These are phyloP conservation scores for Oriolus oriolus DNA, from an alignment of 2,113 vertebrate species.

Conservation along the genomic window DNA sequence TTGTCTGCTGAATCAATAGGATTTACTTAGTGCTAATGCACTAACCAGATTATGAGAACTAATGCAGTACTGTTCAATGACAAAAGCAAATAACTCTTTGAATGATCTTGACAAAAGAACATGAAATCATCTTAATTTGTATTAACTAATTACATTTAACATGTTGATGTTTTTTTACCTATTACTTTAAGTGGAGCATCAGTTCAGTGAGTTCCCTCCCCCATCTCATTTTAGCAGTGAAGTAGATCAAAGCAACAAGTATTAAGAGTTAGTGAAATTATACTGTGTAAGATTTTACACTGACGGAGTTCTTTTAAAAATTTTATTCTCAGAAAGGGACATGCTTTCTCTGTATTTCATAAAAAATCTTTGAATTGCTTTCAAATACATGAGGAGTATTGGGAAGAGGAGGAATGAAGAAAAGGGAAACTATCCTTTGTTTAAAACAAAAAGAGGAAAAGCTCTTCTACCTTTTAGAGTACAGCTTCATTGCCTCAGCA, in stretches of 20 bases:
- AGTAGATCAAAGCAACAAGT: conserved; percentile 24
- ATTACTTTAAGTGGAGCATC: conserved; percentile 57
- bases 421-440: neutral
- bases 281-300: neutral
- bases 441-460: neutral
- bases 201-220: conserved; percentile 9
- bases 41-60: conserved; percentile 76
- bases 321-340: neutral
- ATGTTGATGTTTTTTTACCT: conserved; percentile 42
- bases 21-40: conserved; percentile 77
- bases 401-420: neutral
- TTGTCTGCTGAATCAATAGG: conserved; percentile 75
- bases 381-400: neutral
- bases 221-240: neutral
- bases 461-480: neutral
- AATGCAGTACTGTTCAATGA: conserved; percentile 72
- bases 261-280: neutral
- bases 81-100: conserved; percentile 69
- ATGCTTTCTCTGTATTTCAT: neutral
- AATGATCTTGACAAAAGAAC: conserved; percentile 74
- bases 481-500: neutral
- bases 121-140: conserved; percentile 72
- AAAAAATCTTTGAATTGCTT: neutral
- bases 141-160: conserved; percentile 77
- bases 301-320: neutral